These are phyloP conservation scores for Schizothorax lantsangensis DNA, from an alignment of 2,797 vertebrate genomes.

Conservation along the genomic window DNA sequence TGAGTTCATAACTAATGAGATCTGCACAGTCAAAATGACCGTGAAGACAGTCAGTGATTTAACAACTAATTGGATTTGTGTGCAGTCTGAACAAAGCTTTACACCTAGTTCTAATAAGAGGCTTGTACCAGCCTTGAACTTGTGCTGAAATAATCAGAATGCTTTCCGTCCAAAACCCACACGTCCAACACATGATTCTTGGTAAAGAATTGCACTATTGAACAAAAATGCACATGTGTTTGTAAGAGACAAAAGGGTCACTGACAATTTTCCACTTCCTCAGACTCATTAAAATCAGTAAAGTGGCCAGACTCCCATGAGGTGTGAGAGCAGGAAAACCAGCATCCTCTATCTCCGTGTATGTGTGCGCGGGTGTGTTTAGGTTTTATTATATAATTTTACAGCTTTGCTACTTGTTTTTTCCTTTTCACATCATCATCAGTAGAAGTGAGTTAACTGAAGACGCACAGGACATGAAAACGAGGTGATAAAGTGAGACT, in stretches of 20 bases:
- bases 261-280: constrained; percentile 48
- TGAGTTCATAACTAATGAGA: background rate
- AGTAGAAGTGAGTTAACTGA: constrained; percentile 37
- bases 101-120: background rate
- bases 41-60: background rate
- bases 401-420: constrained; percentile 37
- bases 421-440: constrained; percentile 56
- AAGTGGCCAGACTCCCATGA: constrained; percentile 42
- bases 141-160: background rate
- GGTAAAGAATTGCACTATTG: background rate
- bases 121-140: background rate
- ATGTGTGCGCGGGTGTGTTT: constrained; percentile 1
- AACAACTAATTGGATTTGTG: background rate
- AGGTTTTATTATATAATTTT: constrained; percentile 48
- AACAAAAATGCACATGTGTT: background rate
- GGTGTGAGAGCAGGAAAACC: constrained; percentile 37
- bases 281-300: constrained; percentile 48
- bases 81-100: background rate
- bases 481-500: constrained; percentile 48
- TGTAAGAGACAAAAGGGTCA: constrained; percentile 8
- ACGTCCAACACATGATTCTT: background rate
- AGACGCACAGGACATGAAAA: constrained; percentile 35
- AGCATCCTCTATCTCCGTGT: constrained; percentile 30
- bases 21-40: background rate
- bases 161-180: background rate